phyloP scores from a whole-genome alignment of 2,797 vertebrate genomes.

The Enteromius treurensis region DNA sequence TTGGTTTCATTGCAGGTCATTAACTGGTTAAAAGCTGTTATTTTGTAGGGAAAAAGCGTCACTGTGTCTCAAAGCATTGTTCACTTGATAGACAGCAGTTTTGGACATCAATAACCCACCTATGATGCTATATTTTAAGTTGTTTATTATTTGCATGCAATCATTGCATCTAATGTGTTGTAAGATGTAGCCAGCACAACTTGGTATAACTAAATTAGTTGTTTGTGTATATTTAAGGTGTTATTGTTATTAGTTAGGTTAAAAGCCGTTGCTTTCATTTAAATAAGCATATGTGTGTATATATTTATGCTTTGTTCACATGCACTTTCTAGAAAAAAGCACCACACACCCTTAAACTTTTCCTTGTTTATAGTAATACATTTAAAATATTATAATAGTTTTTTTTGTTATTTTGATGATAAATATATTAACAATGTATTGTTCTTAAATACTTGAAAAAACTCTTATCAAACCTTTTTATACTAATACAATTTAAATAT shows the following conservation, averaged over 20 bases:
- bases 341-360: neutral
- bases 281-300: too few relatives aligned
- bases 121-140: neutral
- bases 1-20: conserved; percentile 42
- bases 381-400: neutral
- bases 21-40: neutral
- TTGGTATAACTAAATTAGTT: too few relatives aligned
- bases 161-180: neutral
- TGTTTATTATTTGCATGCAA: neutral
- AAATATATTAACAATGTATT: neutral
- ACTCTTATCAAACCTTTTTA: too few relatives aligned
- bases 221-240: neutral
- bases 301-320: neutral
- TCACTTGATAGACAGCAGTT: neutral
- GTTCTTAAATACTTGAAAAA: neutral
- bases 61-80: neutral
- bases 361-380: neutral
- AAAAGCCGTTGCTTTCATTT: neutral
- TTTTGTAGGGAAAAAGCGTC: neutral
- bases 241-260: neutral
- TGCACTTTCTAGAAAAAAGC: neutral
- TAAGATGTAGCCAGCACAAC: neutral
- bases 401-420: neutral
- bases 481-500: neutral
- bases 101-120: neutral